Base-by-base conservation (phyloP, 2,113 vertebrate genomes). In the Xenopus tropicalis region DNA sequence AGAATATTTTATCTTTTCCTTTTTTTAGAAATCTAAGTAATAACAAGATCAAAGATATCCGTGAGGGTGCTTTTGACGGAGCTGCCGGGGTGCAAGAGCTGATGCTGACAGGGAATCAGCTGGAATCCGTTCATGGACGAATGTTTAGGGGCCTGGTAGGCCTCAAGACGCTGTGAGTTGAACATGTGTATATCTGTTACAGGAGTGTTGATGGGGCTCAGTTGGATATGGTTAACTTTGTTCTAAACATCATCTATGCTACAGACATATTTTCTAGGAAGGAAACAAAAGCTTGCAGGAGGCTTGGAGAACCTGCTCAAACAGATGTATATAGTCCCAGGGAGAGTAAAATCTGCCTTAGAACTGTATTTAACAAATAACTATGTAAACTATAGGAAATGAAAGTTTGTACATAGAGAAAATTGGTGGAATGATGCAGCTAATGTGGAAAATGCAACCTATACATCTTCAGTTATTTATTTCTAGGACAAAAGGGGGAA, bases 31-130 rank as follows among this genome's bases (percentile, higher is more conserved):
- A 98, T 79, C 86, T 99, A 65, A 98, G 97, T 83, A 98, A 98
- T 81, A 99, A 99, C 80, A 98, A 98, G 80, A 98, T 99, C 86
- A 94, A 93, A 16, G 96, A 99, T 86, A 97, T 99, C 0, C 97
- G 98, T 85, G 97, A 98, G 86, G 97, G 97, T 29, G 94, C 92
- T 0, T 99, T 99, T 82, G 97, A 98, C 48, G 97, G 97, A 58
- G 93, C 95, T 1, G 87, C 90, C 14, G 96, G 95, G 63, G 95
- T 98, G 69, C 98, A 96, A 59, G 97, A 98, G 79, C 83, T 99
- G 43, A 91, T 98, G 71, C 85, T 98, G 76, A 98, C 96, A 1
- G 95, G 95, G 79, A 99, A 99, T 80, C 93, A 92, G n/a, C 84
- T 99, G 82, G 97, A 98, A 85, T 94, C 86, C 62, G 83, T 98